Evolutionary conservation across 2,888 invertebrate genomes (phyloP), one percentile per base, ranked within the genome.

Genomic region (Diadegma fenestrale): DNA sequence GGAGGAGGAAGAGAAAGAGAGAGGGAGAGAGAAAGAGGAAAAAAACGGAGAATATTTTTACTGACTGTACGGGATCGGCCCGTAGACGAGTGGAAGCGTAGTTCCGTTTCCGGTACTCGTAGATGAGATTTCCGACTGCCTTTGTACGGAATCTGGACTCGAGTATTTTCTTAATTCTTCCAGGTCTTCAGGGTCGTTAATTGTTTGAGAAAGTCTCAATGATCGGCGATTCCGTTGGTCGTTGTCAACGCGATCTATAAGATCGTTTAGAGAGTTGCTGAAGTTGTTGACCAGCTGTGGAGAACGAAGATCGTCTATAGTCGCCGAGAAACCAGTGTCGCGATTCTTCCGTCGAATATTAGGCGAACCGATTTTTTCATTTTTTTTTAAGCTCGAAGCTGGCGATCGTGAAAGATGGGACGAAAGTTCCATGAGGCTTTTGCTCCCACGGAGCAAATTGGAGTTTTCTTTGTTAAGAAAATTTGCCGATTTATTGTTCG

Each of bases 11-110:
- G 41, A 71, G 19, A 54, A 64, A 80, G 48, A 71, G 19, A 43
- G 45, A 7, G 33, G 17, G 48, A 68, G 63, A 76, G 83, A 76
- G 73, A 81, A 54, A 63, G 69, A 63, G 69, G 63, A 64, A 80
- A 69, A 54, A 63, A 51, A 68, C 37, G 73, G 54, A 33, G 51
- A 66, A 80, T 48, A 80, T 81, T 82, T 87, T 91, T 95, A 97
- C 97, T 96, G 95, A 97, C 97, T 97, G 94, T 97, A 97, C 83
- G 97, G 96, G 89, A 96, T 95, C 88, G 97, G 97, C 87, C 96
- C 97, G 93, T 97, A 97, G 89, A 97, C 95, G 92, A 96, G 95
- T 85, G 97, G 96, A 94, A 96, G 95, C 92, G 95, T 95, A 88
- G 95, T 94, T 89, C 95, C 94, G 88, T 94, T 92, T 87, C 89